phyloP scores from a whole-genome alignment of 2,888 invertebrate species.

The Melinaea menophilus region DNA sequence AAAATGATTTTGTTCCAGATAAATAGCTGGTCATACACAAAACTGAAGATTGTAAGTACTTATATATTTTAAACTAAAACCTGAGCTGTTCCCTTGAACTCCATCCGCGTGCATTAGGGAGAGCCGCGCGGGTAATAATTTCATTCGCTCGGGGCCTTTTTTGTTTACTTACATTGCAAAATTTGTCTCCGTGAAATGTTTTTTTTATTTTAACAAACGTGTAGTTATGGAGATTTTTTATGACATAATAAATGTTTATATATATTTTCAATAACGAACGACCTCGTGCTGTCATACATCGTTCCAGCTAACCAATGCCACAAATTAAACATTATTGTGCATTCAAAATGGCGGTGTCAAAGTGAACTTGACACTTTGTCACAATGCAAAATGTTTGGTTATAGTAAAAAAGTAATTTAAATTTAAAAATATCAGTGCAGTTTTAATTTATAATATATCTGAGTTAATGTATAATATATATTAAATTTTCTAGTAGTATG shows the following conservation, averaged over 20 bases:
- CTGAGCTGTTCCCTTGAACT: no score
- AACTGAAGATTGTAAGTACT: constrained; percentile 7
- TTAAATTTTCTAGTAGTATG: no score
- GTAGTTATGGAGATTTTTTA: neutral
- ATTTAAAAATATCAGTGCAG: neutral
- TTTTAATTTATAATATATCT: no score
- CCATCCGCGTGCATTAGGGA: no score
- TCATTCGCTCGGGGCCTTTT: neutral
- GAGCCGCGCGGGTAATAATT: no score
- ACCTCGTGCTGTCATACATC: constrained; percentile 18
- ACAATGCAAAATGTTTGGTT: neutral
- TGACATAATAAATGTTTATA: neutral
- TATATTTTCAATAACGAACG: constrained; percentile 2
- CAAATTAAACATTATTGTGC: constrained; percentile 15
- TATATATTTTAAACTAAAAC: neutral
- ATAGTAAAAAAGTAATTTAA: neutral
- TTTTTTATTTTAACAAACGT: neutral
- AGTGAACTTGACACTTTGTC: neutral
- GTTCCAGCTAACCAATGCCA: constrained; percentile 22
- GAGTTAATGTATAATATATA: no score
- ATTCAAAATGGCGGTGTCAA: neutral
- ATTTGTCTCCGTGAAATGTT: no score
- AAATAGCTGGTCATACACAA: neutral
- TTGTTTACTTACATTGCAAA: neutral
- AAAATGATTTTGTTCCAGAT: constrained; percentile 6